phyloP scores from a whole-genome alignment of 2,888 invertebrate species.

The Mythimna pallens region DNA sequence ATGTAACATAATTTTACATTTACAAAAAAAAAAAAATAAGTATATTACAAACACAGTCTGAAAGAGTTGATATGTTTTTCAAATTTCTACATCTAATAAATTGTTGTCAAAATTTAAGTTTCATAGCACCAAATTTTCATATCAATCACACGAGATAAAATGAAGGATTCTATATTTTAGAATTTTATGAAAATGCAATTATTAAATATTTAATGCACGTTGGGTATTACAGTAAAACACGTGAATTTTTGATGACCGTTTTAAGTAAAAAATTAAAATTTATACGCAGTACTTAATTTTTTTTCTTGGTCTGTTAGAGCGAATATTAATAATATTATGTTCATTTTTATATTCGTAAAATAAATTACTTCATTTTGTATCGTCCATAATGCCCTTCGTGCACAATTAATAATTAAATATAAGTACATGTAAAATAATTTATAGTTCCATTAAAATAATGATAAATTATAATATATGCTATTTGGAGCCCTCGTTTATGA shows the following conservation, averaged over 20 bases:
- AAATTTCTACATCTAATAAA: not conserved
- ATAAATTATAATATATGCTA: slow-evolving; percentile 11
- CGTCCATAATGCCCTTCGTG: slow-evolving; percentile 12
- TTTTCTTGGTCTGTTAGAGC: not conserved
- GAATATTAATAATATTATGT: too few relatives aligned
- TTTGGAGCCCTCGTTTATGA: slow-evolving; percentile 13
- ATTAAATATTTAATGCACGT: slow-evolving; percentile 8
- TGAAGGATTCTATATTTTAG: not conserved
- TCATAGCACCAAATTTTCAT: slow-evolving; percentile 48
- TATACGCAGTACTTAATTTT: not conserved
- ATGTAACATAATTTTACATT: slow-evolving; percentile 5
- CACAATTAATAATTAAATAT: slow-evolving; percentile 11
- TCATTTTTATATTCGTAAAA: too few relatives aligned
- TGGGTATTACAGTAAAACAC: not conserved
- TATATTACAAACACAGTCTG: not conserved
- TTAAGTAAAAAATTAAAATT: not conserved
- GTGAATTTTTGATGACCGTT: not conserved
- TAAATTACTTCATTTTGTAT: not conserved
- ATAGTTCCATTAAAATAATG: slow-evolving; percentile 26
- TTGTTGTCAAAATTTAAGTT: not conserved
- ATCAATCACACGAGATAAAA: not conserved
- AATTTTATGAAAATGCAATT: slow-evolving; percentile 6
- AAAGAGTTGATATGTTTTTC: not conserved
- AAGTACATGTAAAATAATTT: slow-evolving; percentile 48
- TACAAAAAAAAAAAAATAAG: not conserved